Percentiles rank a stretch among this genome's conserved stretches.
These are phyloP conservation scores for Apamea monoglypha DNA, from an alignment of 2,888 invertebrate species.

Conservation along the genomic window DNA sequence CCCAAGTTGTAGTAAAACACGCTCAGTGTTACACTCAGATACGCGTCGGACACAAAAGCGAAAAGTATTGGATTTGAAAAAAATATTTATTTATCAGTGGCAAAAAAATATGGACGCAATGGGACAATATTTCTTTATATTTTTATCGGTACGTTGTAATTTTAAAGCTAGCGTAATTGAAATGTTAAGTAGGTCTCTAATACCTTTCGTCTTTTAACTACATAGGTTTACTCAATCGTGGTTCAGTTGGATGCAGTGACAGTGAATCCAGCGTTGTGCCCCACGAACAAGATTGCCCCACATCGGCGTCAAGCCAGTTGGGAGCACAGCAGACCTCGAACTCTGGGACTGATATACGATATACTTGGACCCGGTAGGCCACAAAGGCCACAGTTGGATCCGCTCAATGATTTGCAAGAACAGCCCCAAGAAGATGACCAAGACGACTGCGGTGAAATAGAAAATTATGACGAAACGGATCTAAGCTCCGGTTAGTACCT, in stretches of 20 bases:
- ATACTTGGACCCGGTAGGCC: conserved; percentile 74
- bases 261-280: conserved; percentile 81
- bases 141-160: conserved; percentile 52
- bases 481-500: conserved; percentile 81
- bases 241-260: conserved; percentile 77
- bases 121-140: conserved; percentile 42
- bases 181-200: not conserved
- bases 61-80: conserved; percentile 61
- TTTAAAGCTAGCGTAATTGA: not conserved
- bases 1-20: conserved; percentile 76
- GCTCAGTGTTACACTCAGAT: conserved; percentile 76
- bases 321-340: conserved; percentile 73
- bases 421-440: conserved; percentile 81
- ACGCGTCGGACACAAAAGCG: conserved; percentile 72
- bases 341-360: conserved; percentile 80
- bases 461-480: conserved; percentile 87
- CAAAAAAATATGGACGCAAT: conserved; percentile 33
- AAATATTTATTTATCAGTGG: conserved; percentile 21
- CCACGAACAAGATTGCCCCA: conserved; percentile 87
- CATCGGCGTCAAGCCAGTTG: conserved; percentile 73
- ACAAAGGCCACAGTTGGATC: conserved; percentile 58
- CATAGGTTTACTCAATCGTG: conserved; percentile 69
- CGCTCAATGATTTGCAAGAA: conserved; percentile 77
- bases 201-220: conserved; percentile 44
- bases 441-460: conserved; percentile 86